Evolutionary conservation across 2,888 invertebrate species (phyloP), one percentile per base, ranked within the genome.

Genomic region (Limnephilus marmoratus): DNA sequence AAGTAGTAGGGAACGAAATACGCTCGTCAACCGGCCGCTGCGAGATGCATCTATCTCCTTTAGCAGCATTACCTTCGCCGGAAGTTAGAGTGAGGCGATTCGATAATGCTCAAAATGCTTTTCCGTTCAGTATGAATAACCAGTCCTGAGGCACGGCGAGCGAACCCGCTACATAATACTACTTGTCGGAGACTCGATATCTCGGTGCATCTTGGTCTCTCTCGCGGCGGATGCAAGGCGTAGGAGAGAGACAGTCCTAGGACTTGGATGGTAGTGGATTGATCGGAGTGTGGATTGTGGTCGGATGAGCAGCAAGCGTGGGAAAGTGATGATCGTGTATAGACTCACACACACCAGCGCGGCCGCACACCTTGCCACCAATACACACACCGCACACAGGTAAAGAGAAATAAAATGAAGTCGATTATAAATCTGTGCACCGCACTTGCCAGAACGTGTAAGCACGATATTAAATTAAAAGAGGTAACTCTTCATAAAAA

Each of bases 251-350:
- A 92, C 92, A 91, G 93, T 31, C 83, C 80, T 29, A 49, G 91
- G 81, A 29, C 83, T 90, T 90, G 91, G 85, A 90, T 91, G 91
- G 87, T 83, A 81, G 93, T 88, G 92, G 81, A 92, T n/a, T 86
- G 86, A 86, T 89, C 89, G 83, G 92, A 83, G 91, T 85, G 92
- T 91, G 95, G 95, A 96, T 96, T 96, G 96, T 95, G 96, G 96
- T 95, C 95, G 94, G 95, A 95, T 94, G 94, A 94, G 95, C 93
- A 94, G 90, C 94, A 93, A 94, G 94, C 96, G 96, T 96, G 96
- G 96, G 96, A 96, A 96, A 95, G 95, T 95, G 95, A 95, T 94
- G 95, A 94, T 95, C 95, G 95, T 95, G 94, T 94, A 93, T 81
- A 86, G 92, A 83, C 85, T 81, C 87, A 90, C 91, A 90, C 90